Base-by-base conservation (phyloP, 2,113 vertebrate species). In the Colinus virginianus region DNA sequence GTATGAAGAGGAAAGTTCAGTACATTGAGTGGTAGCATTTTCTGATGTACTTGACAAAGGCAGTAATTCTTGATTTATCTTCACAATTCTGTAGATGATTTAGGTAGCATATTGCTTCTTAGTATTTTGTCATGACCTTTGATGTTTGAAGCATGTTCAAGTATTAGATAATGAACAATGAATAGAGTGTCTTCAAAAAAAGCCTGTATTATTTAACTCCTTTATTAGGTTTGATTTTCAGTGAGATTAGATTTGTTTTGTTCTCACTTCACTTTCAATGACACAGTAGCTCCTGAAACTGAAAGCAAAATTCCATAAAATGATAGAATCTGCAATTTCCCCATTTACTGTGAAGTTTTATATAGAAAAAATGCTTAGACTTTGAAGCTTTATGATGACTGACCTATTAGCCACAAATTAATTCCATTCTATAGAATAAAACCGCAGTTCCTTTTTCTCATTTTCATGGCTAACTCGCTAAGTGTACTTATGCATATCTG, bases 1-100 rank as follows among this genome's bases (percentile, higher is more conserved):
- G 49, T 87, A 53, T 25, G 53, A 91, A 90, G 43, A 26, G 7
- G 40, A 56, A 91, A 83, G 69, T 85, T 91, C 82, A 85, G 6
- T 83, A 49, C 1, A 1, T 49, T 9, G 6, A 42, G 59, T 88
- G 32, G 56, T 51, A 45, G 11, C 17, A 48, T 78, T 86, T 93
- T 78, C 51, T 80, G 61, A 83, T 63, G 28, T 68, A 55, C 43
- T 75, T 71, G 64, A 78, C 34, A 86, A 76, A 86, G 76, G 36
- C 58, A 62, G 42, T 46, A 51, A 23, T 88, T 93, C 40, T 26
- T 1, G 4, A 63, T 51, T 71, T 88, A 20, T 83, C 55, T 88
- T 93, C 15, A 11, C 58, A 67, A 30, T 71, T 93, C 46, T 78
- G 69, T 76, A 83, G 28, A 30, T 56, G 21, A 14, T 13, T 80